Base-by-base conservation (phyloP, 2,888 invertebrate genomes). In the Rotaria socialis region DNA sequence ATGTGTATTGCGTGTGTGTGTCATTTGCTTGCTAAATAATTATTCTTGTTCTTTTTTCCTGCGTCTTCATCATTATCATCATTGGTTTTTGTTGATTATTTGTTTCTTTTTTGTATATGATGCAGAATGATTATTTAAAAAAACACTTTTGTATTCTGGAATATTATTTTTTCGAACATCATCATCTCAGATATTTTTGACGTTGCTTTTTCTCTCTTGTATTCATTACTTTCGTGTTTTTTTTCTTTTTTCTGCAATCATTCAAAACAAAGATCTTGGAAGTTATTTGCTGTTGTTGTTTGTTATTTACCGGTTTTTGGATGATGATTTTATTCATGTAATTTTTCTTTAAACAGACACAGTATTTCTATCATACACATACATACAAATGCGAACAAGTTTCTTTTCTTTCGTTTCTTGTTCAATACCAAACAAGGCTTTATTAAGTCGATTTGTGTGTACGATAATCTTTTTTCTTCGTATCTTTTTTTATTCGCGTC, bases 121-220 rank as follows among this genome's bases (percentile, higher is more conserved):
- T 67, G 14, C 35, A 27, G 67, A 67, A 11, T 16, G 35, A 67
- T 67, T 67, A 67, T 67, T 35, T 0, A 55, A 56, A 56, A 56
- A 35, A 67, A 67, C 67, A 41, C 19, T 67, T 35, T 67, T 67
- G 67, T 67, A 67, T 67, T 67, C 67, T 1, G 35, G 35, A 67
- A n/a, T 67, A 27, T 67, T 67, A 67, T 67, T 67, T 67, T 67
- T 67, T 67, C 35, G 35, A 67, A 35, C 67, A 67, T 67, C 67
- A 41, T 67, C 35, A 67, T 67, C 67, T 67, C 67, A 67, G 67
- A 67, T 67, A 67, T 67, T 67, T 67, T 67, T 67, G 67, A 67
- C 67, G 67, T 35, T 67, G 35, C 14, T 67, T 67, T 67, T 16
- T 7, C 35, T 67, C 5, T 67, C 35, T 67, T 67, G 3, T 67